Evolutionary conservation across 1,140 invertebrate genomes (phyloP), one percentile per base, ranked within the genome.

Genomic region (Hyles vespertilio): DNA sequence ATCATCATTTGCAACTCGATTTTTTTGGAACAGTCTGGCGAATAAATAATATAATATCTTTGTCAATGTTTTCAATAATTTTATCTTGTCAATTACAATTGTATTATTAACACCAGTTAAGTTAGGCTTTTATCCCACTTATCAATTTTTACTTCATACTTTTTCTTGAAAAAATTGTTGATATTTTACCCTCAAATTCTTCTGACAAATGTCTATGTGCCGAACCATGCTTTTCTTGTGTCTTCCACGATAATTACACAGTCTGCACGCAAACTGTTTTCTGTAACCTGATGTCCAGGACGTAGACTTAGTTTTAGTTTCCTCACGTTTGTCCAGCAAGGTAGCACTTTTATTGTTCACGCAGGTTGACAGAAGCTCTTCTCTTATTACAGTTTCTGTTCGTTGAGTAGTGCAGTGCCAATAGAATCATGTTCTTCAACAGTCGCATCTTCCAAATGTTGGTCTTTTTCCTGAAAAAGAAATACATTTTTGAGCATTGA

Each of bases 51-150:
- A 59, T 70, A 72, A 57, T 76, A 82, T 64, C 56, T 34, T 36
- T 51, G 44, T 64, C 60, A 48, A 66, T 61, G 51, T 65, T 63
- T 61, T 70, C 56, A 22, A 84, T 55, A 51, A 82, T 74, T 67
- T 66, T 74, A 58, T 72, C 61, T 61, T 55, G 54, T 54, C 59
- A 43, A 67, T 61, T 9, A 77, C 73, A 51, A 87, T 72, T 52
- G 64, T 65, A 43, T 74, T 62, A 36, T 50, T 49, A 2, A 61
- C 56, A 46, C 67, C 68, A 54, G 73, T 78, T 3, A 72, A 46
- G 59, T 85, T 87, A n/a, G 65, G 59, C 62, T 67, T 74, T 67
- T 52, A 54, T 81, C 81, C 36, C 73, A 43, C 65, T 74, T 82
- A n/a, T 63, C 48, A 36, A 87, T 52, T 46, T 51, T 51, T 3